Percentiles rank a stretch among this genome's conserved stretches.
Conservation (phyloP, 2,113 vertebrate genomes). For the Thalassarche chlororhynchos region DNA sequence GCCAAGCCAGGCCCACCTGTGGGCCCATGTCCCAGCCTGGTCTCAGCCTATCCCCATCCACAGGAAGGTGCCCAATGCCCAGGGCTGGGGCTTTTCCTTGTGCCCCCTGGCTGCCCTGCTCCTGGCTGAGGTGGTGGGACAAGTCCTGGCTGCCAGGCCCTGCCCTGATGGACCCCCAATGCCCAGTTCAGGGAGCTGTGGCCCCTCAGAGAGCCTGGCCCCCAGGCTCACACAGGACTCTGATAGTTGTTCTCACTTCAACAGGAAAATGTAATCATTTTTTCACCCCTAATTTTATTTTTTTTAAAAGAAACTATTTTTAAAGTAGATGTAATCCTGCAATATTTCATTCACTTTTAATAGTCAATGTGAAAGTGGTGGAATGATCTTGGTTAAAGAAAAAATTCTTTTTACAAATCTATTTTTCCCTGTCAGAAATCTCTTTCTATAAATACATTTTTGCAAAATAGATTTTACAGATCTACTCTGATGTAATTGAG, state of each 20-base stretch:
- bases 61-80: not conserved
- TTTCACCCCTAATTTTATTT: not conserved
- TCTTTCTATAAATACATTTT: not conserved
- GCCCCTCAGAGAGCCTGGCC: no score
- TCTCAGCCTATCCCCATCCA: accelerated
- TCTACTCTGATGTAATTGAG: not conserved
- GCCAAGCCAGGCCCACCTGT: not conserved
- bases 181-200: not conserved
- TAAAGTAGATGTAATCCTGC: not conserved
- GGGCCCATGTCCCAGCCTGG: not conserved
- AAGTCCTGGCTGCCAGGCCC: not conserved
- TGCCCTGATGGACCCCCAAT: accelerated
- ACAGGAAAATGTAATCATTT: not conserved
- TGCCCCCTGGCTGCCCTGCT: not conserved
- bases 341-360: not conserved
- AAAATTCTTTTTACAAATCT: not conserved
- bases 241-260: not conserved
- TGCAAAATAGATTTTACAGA: not conserved
- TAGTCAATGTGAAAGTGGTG: not conserved
- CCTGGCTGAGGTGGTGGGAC: not conserved
- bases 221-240: not conserved
- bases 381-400: not conserved
- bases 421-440: not conserved
- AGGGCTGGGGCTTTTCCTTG: not conserved
- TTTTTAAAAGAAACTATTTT: not conserved